Base-by-base conservation (phyloP, 2,797 vertebrate genomes). In the Micropoecilia bifurca region DNA sequence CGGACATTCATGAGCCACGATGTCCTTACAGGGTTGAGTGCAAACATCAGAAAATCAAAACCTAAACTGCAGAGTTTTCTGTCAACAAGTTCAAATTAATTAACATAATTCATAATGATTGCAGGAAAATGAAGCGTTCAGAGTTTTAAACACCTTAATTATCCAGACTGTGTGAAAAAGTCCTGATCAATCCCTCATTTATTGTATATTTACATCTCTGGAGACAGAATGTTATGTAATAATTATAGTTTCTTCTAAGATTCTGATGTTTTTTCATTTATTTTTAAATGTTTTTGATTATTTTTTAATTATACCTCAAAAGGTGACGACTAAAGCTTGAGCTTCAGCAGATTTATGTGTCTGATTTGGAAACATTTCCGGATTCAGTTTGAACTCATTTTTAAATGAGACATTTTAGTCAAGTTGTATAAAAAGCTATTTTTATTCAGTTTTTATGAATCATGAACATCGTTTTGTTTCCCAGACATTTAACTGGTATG, bases 1-100 rank as follows among this genome's bases (percentile, higher is more conserved):
- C 3, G 0, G 20, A 80, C 75, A 82, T 80, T 82, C 41, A 78
- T 73, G 63, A 76, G 53, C 36, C 43, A 53, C 55, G 2, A 76
- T 63, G 59, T 59, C 63, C 14, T 74, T 4, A 57, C 30, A 61
- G 75, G n/a, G 76, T 80, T 18, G 22, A 61, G 30, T 46, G 47
- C 47, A 43, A 50, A 77, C 36, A 73, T 77, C 59, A 74, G 22
- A 14, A 36, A 16, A 53, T 72, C 43, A 47, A 47, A 72, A 9
- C 61, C 61, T 18, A 22, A 39, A 20, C 33, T 39, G 33, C 63
- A 66, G 16, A 33, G 30, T 66, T 66, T 66, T 63, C 61, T 39
- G 61, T 39, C 33, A 39, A 33, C 0, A 39, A 39, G 20, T 41
- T 22, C 33, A 41, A 9, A 66, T 66, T 39, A 22, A 36, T 66